phyloP scores from a whole-genome alignment of 1,140 invertebrate genomes.

The Macrotrachela quadricornifera region DNA sequence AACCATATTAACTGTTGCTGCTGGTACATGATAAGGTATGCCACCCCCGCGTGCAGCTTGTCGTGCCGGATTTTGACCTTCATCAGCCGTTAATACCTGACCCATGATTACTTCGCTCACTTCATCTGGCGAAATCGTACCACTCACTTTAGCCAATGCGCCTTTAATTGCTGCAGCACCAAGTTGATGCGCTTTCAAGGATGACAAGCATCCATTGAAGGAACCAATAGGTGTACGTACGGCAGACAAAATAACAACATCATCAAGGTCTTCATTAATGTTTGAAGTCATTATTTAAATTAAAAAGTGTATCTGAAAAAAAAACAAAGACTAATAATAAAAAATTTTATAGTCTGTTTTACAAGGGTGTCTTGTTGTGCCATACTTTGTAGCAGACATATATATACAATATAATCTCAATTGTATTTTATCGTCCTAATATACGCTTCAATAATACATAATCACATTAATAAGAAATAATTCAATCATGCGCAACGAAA shows the following conservation, averaged over 20 bases:
- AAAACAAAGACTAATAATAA: no score
- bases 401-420: no score
- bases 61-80: constrained; percentile 56
- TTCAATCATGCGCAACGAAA: no score
- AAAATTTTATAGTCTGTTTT: no score
- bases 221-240: constrained; percentile 45
- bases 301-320: no score
- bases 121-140: constrained; percentile 35
- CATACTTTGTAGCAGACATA: no score
- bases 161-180: constrained; percentile 53
- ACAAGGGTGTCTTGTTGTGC: no score
- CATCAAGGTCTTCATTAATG: constrained; percentile 14
- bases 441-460: no score
- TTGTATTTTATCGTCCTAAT: no score
- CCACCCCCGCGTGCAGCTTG: constrained; percentile 55
- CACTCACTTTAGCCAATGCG: constrained; percentile 59
- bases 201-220: constrained; percentile 46
- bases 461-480: no score
- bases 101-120: constrained; percentile 62
- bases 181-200: constrained; percentile 46
- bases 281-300: no score
- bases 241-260: constrained; percentile 41
- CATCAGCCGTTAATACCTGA: constrained; percentile 42
- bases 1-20: constrained; percentile 56
- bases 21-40: constrained; percentile 46